Base-by-base conservation (phyloP, 2,113 vertebrate species). In the Apodemus speciosus region DNA sequence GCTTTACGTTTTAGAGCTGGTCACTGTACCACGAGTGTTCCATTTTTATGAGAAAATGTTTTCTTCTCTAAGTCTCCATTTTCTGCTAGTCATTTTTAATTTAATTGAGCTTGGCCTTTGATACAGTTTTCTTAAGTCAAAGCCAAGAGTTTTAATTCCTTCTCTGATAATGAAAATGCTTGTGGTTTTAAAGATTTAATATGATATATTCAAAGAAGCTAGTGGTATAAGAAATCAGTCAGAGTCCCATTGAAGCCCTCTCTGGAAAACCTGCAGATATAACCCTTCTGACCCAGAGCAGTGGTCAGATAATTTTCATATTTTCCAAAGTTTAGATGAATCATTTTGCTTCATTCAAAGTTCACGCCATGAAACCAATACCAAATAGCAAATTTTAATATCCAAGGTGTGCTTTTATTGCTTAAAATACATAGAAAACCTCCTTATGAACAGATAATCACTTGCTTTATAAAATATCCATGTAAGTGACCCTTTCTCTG, bases 351-450 rank as follows among this genome's bases (percentile, higher is more conserved):
- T 90, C 18, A 62, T 83, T 93, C 62, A 90, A 9, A 21, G 23
- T 13, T 95, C 4, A 93, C 51, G 32, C 49, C 15, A 35, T 83
- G 38, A 88, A 94, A 64, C 84, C 23, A 18, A 30, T 90, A 69
- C 23, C 51, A 21, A 88, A 3, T 92, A 62, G n/a, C 49, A 92
- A 92, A 40, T 35, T 90, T 9, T 89, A 53, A 11, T 69, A 14
- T 62, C 11, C 46, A 64, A 80, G 46, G 1, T 90, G 0, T 72
- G 20, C 72, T 85, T 3, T 49, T 23, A 9, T 0, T 77, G 10
- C 66, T 88, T 71, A 60, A 93, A 80, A 53, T 85, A 11, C 72
- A 88, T 62, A 92, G 79, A 69, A 84, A 90, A 64, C 62, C 27
- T 38, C 10, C 58, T 18, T 38, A 25, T 84, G 14, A 91, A 66